These are phyloP conservation scores for Drosophila hydei DNA, from an alignment of 1,140 invertebrate species.

Conservation along the genomic window DNA sequence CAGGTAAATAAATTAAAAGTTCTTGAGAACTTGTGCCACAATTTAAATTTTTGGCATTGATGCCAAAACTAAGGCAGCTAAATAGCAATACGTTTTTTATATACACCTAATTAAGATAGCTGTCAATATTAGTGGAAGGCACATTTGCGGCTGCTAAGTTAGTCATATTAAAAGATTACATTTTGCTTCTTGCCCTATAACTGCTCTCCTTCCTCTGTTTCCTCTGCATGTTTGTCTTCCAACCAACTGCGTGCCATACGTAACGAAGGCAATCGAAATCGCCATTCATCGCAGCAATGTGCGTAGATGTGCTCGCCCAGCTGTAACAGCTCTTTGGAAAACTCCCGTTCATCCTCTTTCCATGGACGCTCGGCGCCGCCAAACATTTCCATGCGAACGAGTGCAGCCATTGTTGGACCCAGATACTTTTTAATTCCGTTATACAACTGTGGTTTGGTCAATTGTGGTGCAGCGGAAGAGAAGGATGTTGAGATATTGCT, in stretches of 20 bases:
- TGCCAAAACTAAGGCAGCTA: constrained; percentile 21
- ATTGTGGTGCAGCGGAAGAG: not conserved
- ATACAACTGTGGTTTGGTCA: constrained; percentile 72
- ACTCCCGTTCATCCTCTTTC: constrained; percentile 69
- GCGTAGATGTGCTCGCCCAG: constrained; percentile 67
- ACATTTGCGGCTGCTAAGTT: not conserved
- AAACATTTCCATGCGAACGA: constrained; percentile 82
- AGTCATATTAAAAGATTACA: not conserved
- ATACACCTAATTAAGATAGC: constrained; percentile 21
- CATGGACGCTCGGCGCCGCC: constrained; percentile 65
- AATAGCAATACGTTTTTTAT: constrained; percentile 16
- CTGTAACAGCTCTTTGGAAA: constrained; percentile 64
- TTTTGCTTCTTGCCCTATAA: constrained; percentile 14
- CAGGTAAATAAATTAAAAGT: constrained; percentile 21
- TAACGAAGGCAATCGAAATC: constrained; percentile 68
- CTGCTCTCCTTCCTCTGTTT: constrained; percentile 30
- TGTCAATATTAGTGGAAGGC: not conserved
- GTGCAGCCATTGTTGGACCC: constrained; percentile 64
- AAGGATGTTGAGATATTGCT: not conserved
- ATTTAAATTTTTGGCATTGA: constrained; percentile 43
- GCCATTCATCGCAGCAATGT: constrained; percentile 75
- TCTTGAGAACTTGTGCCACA: constrained; percentile 9
- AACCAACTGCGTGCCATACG: constrained; percentile 56
- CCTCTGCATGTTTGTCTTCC: not conserved
- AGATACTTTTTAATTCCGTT: constrained; percentile 77